Evolutionary conservation across 2,113 vertebrate species (phyloP), one percentile per base, ranked within the genome.

Genomic region (Puntigrus tetrazona): DNA sequence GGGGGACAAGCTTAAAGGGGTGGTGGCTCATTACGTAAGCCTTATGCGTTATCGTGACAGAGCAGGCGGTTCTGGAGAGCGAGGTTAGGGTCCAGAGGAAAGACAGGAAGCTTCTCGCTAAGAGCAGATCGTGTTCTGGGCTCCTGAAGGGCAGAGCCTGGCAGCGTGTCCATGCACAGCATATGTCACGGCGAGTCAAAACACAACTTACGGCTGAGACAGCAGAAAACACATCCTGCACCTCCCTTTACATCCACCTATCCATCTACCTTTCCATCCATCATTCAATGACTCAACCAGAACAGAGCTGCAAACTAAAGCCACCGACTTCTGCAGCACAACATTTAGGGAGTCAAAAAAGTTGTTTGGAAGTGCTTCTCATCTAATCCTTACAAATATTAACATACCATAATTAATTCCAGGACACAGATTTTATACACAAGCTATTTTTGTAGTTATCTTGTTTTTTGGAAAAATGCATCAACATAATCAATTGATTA

Each of bases 41-140:
- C 13, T 27, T 45, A 38, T 55, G 38, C 7, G 20, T 78, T 73
- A 59, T 73, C 70, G 6, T 61, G 22, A 84, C 41, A 38, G 27
- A 52, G 41, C 82, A 67, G 59, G 29, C 45, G 1, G 73, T 67
- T 78, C 16, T 47, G 61, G 78, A 81, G 18, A 81, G 43, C 16
- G 6, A 81, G 38, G 78, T 50, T 74, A 75, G 31, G 22, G 45
- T 78, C 61, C 61, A 67, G 78, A 81, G 61, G 59, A 82, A 72
- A 67, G 34, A 50, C 31, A 78, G 61, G 74, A 83, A 69, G 69
- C 13, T 4, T 36, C 36, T 47, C 29, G 13, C 36, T 45, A 14
- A 74, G 59, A 88, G 84, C 87, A 84, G 84, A 83, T 67, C 67
- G 34, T 83, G 84, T 84, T 88, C 84, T 80, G 77, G 13, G 27